Conservation (phyloP, 2,797 vertebrate species). For the Tiaroga cobitis region DNA sequence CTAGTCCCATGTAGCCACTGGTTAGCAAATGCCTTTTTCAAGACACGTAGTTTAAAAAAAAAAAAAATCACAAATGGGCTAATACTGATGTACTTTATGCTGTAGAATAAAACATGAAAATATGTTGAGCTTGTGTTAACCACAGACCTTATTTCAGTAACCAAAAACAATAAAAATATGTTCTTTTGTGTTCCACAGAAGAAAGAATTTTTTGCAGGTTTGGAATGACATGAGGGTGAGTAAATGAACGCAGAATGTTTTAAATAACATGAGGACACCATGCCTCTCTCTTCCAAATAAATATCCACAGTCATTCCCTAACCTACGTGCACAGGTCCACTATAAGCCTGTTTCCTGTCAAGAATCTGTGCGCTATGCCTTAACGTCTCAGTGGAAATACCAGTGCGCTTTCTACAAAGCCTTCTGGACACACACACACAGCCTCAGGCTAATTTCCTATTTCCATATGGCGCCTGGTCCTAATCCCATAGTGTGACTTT, state of each 20-base stretch:
- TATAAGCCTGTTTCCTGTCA: conserved; percentile 62
- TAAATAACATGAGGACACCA: conserved; percentile 21
- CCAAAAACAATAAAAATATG: not conserved
- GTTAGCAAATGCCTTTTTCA: not conserved
- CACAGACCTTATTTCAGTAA: not conserved
- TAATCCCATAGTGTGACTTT: conserved; percentile 71
- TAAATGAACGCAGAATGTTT: not conserved
- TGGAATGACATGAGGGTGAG: not conserved
- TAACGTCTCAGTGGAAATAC: conserved; percentile 59
- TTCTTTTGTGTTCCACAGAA: not conserved
- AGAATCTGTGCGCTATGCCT: conserved; percentile 54
- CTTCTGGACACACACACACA: conserved; percentile 50
- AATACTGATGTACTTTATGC: not conserved
- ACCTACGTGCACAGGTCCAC: conserved; percentile 46
- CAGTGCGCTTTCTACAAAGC: conserved; percentile 53
- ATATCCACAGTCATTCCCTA: conserved; percentile 35
- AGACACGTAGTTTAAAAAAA: not conserved
- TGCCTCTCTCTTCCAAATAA: conserved; percentile 27
- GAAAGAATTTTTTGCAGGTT: not conserved
- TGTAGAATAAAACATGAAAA: not conserved
- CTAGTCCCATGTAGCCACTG: not conserved
- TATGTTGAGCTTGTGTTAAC: not conserved
- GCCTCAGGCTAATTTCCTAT: conserved; percentile 73
- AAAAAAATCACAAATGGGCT: not conserved
- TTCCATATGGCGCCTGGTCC: conserved; percentile 70